Base-by-base conservation (phyloP, 2,113 vertebrate genomes). In the Festucalex cinctus region DNA sequence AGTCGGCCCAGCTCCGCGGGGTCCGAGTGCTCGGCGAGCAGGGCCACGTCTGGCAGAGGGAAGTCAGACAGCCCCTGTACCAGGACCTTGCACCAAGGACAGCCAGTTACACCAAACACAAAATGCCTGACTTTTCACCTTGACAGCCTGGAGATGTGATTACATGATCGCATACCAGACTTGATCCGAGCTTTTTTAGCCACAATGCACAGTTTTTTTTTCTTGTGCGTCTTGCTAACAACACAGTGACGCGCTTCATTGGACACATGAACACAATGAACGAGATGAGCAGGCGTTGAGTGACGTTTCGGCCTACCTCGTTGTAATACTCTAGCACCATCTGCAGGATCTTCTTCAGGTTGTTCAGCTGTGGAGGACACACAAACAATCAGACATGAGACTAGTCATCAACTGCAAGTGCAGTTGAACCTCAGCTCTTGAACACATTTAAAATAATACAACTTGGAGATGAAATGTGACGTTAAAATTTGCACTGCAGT, bases 311-410 rank as follows among this genome's bases (percentile, higher is more conserved):
- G 48, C 48, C 20, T 95, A 98, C 97, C 95, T 99, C 97, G 66
- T 91, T 94, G 77, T 98, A 99, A 88, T 98, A 99, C 86, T 95
- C 92, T 83, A 94, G 86, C 85, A 99, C 94, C 89, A 95, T 94
- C 91, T 98, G 96, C 67, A 98, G 93, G 68, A 99, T 91, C 86
- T 99, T 99, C 93, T 99, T 99, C 76, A 99, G 88, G 86, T 99
- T 99, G 91, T 93, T 98, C 88, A 95, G 90, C 97, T 99, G 84
- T 70, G 46, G 61, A 79, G 28, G 80, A 63, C 24, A 68, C 8
- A 65, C 20, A 79, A 3, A 62, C 19, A 60, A 2, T 28, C 22
- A 26, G 6, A 9, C 26, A 16, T 14, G 17, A 51, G 7, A 66
- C 37, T 37, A 64, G 19, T 6, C 44, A 57, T 7, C 54, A 17